These are phyloP conservation scores for Cyclargus thomasi DNA, from an alignment of 1,140 invertebrate species.

Conservation along the genomic window DNA sequence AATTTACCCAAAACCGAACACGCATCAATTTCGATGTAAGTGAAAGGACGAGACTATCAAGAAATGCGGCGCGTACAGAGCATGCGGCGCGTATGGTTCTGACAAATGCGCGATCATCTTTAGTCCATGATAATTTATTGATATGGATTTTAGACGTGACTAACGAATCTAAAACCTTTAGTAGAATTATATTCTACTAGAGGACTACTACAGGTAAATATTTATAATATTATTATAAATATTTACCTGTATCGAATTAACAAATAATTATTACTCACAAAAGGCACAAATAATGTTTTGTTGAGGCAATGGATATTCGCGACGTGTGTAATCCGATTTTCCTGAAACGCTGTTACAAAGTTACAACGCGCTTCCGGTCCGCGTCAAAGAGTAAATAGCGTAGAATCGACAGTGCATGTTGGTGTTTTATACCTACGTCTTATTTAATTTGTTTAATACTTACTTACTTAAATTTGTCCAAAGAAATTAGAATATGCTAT, in stretches of 20 bases:
- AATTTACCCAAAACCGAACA: no score
- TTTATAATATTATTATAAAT: no score
- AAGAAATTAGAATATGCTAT: not conserved
- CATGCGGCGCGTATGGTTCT: no score
- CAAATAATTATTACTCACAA: not conserved
- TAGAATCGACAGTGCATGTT: not conserved
- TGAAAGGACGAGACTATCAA: no score
- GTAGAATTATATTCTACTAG: no score
- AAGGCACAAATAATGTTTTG: not conserved
- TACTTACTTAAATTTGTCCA: not conserved
- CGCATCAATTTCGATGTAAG: no score
- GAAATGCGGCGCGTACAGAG: no score
- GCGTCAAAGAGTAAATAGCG: conserved; percentile 19
- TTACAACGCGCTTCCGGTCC: conserved; percentile 42
- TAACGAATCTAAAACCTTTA: no score
- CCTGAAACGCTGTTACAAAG: conserved; percentile 44
- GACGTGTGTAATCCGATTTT: conserved; percentile 34
- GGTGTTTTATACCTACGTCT: not conserved
- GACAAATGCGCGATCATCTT: no score
- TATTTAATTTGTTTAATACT: not conserved
- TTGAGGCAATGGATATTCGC: conserved; percentile 25
- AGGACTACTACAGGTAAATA: no score
- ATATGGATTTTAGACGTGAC: no score
- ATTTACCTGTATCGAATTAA: not conserved
- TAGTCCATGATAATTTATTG: no score